Conservation (phyloP, 2,888 invertebrate species). For the Xiphydria camelus region DNA sequence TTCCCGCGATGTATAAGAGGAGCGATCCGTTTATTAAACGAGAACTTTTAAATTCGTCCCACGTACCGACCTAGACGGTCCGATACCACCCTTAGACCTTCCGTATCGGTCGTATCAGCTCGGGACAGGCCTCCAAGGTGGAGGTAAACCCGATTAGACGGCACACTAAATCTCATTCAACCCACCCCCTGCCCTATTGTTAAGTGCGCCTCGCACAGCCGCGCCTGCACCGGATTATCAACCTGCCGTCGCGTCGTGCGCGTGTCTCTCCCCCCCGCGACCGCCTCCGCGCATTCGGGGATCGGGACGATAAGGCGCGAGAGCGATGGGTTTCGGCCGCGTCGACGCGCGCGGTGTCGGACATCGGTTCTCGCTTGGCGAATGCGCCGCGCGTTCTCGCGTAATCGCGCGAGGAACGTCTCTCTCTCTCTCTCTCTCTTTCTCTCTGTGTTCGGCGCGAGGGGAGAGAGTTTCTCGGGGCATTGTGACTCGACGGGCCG, state of each 20-base stretch:
- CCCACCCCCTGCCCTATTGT: too few species aligned
- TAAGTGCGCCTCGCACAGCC: conserved; percentile 22
- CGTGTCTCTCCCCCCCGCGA: conserved; percentile 1
- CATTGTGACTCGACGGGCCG: too few species aligned
- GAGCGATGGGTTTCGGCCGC: too few species aligned
- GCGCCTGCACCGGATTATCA: conserved; percentile 25
- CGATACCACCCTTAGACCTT: background rate
- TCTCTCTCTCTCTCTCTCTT: too few species aligned
- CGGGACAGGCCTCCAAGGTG: conserved; percentile 24
- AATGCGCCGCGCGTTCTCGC: too few species aligned
- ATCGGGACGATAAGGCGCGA: conserved; percentile 24
- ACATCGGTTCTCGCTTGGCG: too few species aligned
- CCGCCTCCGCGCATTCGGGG: conserved; percentile 6
- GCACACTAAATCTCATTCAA: conserved; percentile 37
- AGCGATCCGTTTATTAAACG: too few species aligned
- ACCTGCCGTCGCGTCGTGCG: conserved; percentile 10
- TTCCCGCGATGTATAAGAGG: conserved; percentile 15
- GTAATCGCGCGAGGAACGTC: too few species aligned
- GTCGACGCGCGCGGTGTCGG: too few species aligned
- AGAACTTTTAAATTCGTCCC: conserved; percentile 31
- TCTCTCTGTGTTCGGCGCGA: too few species aligned
- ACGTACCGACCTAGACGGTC: conserved; percentile 7
- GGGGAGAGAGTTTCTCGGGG: too few species aligned
- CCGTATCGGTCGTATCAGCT: conserved; percentile 25
- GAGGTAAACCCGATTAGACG: conserved; percentile 37